These are phyloP conservation scores for Berghia stephanieae DNA, from an alignment of 1,140 invertebrate genomes.

Conservation along the genomic window DNA sequence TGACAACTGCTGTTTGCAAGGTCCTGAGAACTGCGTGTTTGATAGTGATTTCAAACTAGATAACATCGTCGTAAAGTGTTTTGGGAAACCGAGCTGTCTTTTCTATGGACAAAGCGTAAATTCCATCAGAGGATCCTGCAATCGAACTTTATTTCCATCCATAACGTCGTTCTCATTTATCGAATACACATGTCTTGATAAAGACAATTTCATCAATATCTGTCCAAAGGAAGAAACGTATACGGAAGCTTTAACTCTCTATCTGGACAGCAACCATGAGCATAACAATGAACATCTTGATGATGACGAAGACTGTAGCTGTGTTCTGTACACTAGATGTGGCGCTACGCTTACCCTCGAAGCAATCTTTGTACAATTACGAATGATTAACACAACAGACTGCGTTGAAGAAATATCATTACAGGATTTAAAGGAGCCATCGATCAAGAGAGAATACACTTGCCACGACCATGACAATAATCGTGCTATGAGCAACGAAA, in stretches of 20 bases:
- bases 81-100: background rate
- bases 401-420: background rate
- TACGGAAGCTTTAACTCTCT: background rate
- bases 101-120: background rate
- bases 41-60: background rate
- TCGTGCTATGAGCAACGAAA: background rate
- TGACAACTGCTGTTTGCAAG: background rate
- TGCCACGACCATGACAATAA: background rate
- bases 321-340: background rate
- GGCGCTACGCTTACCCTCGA: background rate
- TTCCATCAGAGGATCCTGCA: background rate
- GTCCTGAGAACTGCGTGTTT: conserved; percentile 6
- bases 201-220: background rate
- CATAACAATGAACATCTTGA: background rate
- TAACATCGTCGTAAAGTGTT: background rate
- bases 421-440: background rate
- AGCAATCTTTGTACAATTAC: background rate
- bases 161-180: conserved; percentile 13
- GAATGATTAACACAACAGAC: background rate
- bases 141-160: background rate
- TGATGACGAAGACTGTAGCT: background rate
- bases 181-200: background rate
- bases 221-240: background rate
- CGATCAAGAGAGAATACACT: background rate
- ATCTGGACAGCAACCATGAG: background rate